Percentiles rank a stretch among this genome's conserved stretches.
phyloP scores from a whole-genome alignment of 1,140 invertebrate species.

The Sinella curviseta region DNA sequence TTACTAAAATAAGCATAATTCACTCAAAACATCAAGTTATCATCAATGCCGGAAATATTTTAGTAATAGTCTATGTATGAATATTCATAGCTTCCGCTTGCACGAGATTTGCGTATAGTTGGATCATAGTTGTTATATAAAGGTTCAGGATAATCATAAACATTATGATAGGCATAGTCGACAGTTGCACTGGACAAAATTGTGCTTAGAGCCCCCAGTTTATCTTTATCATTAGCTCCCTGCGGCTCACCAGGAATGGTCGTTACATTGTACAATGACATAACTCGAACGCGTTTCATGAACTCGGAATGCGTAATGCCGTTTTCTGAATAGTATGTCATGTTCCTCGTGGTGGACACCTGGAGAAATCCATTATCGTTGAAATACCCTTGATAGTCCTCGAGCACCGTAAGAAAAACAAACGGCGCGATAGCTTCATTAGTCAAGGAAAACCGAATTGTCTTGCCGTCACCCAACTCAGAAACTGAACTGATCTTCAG shows the following conservation, averaged over 20 bases:
- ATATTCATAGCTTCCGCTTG: too few species aligned
- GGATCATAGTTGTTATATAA: too few species aligned
- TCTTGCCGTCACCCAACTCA: constrained; percentile 4
- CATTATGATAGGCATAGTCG: too few species aligned
- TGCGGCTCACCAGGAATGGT: not conserved
- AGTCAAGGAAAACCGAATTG: constrained; percentile 49
- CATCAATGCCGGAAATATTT: too few species aligned
- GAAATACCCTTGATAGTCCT: constrained; percentile 58
- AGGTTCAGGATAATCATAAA: too few species aligned
- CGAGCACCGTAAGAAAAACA: constrained; percentile 60
- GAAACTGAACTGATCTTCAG: not conserved
- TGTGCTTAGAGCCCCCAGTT: too few species aligned
- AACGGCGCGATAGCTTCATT: constrained; percentile 63
- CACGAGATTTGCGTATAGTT: too few species aligned
- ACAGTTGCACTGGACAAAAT: too few species aligned
- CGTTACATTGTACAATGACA: constrained; percentile 51
- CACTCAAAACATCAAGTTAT: too few species aligned
- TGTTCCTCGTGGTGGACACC: constrained; percentile 41
- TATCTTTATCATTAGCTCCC: too few species aligned
- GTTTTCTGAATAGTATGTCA: constrained; percentile 54
- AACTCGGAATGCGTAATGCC: constrained; percentile 45
- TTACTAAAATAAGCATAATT: too few species aligned
- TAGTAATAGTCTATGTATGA: too few species aligned
- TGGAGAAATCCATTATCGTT: constrained; percentile 67
- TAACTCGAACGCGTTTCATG: constrained; percentile 49